A percentile compares a stretch with the other conserved stretches of the same genome.
Evolutionary conservation across 2,113 vertebrate species (phyloP).

Genomic region (Sinocyclocheilus anshuiensis): DNA sequence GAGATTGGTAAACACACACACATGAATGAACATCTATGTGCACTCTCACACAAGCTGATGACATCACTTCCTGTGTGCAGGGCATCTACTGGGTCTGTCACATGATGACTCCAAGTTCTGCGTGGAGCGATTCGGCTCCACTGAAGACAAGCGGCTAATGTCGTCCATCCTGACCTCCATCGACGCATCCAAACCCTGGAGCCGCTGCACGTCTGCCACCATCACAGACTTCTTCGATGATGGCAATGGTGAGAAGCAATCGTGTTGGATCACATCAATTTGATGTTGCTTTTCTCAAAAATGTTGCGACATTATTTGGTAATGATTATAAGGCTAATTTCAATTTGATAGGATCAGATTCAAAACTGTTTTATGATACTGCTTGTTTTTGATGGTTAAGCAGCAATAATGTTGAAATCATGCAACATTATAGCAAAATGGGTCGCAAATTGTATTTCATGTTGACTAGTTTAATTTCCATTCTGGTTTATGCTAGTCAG

Average conservation of each 20-base stretch:
- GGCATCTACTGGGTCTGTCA: constrained; percentile 94
- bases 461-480: too few species aligned
- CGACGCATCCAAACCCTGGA: constrained; percentile 97
- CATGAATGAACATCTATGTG: constrained; percentile 29
- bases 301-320: too few species aligned
- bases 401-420: too few species aligned
- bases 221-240: constrained; percentile 98
- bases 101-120: constrained; percentile 98
- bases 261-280: too few species aligned
- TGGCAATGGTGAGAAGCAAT: constrained; percentile 83
- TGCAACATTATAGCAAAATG: too few species aligned
- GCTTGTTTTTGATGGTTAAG: too few species aligned
- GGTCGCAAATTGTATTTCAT: too few species aligned
- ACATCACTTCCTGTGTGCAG: constrained; percentile 65
- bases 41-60: background rate
- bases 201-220: constrained; percentile 94
- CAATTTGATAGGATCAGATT: too few species aligned
- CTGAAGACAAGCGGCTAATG: constrained; percentile 96
- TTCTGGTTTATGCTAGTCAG: too few species aligned
- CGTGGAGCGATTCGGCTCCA: constrained; percentile 92
- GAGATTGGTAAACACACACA: constrained; percentile 84
- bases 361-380: too few species aligned
- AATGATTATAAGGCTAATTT: too few species aligned
- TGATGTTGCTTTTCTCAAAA: too few species aligned
- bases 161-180: constrained; percentile 97